These are phyloP conservation scores for Smutsia gigantea DNA, from an alignment of 2,797 vertebrate genomes.

Conservation along the genomic window DNA sequence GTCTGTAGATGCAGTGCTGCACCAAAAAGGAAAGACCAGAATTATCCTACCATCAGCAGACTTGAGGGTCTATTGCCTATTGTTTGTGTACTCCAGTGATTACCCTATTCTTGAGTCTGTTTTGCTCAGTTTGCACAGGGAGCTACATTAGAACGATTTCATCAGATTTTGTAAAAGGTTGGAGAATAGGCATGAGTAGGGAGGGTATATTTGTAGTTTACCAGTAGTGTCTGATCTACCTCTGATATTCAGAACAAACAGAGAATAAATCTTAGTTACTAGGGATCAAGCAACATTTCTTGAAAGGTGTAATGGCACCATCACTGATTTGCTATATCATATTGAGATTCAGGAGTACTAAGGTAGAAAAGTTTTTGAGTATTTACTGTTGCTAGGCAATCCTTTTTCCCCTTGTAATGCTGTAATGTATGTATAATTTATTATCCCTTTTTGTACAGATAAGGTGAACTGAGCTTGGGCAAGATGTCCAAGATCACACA, in stretches of 20 bases:
- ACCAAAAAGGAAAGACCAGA: neutral
- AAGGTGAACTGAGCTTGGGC: neutral
- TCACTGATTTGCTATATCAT: neutral
- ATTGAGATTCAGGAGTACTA: neutral
- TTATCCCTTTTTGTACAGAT: neutral
- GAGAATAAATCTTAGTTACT: neutral
- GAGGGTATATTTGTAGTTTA: neutral
- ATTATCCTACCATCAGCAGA: neutral
- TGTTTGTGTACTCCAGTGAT: neutral
- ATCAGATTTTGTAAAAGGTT: neutral
- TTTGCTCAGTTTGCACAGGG: neutral
- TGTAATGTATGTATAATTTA: neutral
- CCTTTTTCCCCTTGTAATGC: neutral
- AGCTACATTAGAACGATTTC: neutral
- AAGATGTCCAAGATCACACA: neutral
- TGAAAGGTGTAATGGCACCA: neutral
- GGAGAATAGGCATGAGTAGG: neutral
- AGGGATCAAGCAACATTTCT: neutral
- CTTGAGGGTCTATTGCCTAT: neutral
- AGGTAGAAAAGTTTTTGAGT: conserved; percentile 5
- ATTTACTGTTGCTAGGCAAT: neutral
- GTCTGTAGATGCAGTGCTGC: neutral
- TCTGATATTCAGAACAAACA: neutral
- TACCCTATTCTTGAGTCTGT: neutral
- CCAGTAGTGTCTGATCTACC: neutral